Conservation (phyloP, 2,797 vertebrate species). For the Psittacula derbiana region DNA sequence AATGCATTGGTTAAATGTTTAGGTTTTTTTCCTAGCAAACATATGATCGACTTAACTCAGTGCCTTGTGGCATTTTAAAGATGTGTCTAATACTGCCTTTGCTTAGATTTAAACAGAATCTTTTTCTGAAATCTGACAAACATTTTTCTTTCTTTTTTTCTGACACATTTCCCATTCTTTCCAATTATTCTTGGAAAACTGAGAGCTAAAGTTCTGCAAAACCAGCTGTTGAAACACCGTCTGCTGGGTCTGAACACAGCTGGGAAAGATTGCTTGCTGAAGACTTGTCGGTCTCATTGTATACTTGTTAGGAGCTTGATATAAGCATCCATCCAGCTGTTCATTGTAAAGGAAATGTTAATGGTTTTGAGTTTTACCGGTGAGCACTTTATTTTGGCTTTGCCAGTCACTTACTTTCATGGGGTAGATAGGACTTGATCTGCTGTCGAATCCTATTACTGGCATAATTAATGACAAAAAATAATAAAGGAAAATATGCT, state of each 20-base stretch:
- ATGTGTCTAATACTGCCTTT: neutral
- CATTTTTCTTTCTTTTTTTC: rapidly evolving
- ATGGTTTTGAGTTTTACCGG: neutral
- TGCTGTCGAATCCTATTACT: neutral
- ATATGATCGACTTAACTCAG: neutral
- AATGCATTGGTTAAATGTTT: neutral
- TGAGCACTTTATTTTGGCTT: neutral
- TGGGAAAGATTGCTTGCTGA: neutral
- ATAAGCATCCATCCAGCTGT: neutral
- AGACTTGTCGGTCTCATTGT: neutral
- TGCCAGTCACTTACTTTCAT: neutral
- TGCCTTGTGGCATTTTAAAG: neutral
- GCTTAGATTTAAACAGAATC: neutral
- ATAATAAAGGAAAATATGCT: neutral
- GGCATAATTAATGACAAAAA: neutral
- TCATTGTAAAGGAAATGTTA: neutral
- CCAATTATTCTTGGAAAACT: neutral
- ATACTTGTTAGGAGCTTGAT: neutral
- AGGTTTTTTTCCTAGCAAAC: neutral
- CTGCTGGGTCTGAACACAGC: neutral
- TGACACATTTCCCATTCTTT: neutral
- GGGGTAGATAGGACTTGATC: neutral
- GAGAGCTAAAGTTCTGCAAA: neutral
- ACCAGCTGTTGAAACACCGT: neutral
- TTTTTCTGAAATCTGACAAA: neutral